Conservation (phyloP, 2,888 invertebrate species). For the Tipula confusa region DNA sequence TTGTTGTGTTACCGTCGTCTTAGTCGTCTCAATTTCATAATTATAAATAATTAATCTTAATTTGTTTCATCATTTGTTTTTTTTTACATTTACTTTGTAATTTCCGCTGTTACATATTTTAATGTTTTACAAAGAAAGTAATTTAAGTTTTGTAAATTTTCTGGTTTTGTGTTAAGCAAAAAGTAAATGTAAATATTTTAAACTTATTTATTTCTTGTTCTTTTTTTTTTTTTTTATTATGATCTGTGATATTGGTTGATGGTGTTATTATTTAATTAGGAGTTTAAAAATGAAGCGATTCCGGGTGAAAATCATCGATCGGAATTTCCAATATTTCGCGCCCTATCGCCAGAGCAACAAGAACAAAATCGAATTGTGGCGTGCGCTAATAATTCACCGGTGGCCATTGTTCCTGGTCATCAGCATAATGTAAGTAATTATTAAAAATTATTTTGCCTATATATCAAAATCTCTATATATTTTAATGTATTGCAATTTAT, state of each 20-base stretch:
- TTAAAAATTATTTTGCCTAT: background rate
- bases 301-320: conserved; percentile 35
- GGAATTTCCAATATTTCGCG: conserved; percentile 39
- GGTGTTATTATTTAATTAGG: conserved; percentile 34
- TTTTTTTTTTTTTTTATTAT: background rate
- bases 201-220: background rate
- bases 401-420: background rate
- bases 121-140: background rate
- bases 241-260: conserved; percentile 8
- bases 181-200: background rate
- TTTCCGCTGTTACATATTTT: background rate
- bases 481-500: background rate
- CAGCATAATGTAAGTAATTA: conserved; percentile 27
- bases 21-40: background rate
- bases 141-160: background rate
- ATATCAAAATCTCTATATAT: background rate
- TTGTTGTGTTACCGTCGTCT: background rate
- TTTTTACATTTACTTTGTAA: background rate
- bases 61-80: background rate
- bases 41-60: conserved; percentile 20
- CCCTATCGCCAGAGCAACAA: conserved; percentile 36
- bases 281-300: conserved; percentile 38
- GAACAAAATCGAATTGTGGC: background rate
- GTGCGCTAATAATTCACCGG: conserved; percentile 31
- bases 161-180: background rate